A percentile compares a stretch with the other conserved stretches of the same genome.
Conservation (phyloP, 2,888 invertebrate genomes). For the Apotomis betuletana region DNA sequence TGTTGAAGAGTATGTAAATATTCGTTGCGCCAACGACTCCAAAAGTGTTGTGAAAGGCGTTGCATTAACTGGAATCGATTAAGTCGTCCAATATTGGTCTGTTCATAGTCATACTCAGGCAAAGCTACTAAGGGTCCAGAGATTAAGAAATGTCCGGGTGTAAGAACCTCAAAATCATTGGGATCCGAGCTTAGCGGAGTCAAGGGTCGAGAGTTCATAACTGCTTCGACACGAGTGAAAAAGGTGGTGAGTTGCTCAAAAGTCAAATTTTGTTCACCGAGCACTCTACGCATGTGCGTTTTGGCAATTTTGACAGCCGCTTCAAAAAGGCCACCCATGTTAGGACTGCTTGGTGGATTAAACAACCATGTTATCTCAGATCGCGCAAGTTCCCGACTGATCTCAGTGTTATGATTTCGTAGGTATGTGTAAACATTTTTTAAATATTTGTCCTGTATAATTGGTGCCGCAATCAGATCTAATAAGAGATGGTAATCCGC, state of each 20-base stretch:
- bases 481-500: background rate
- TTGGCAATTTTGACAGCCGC: constrained; percentile 23
- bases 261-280: constrained; percentile 12
- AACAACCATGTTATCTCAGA: background rate
- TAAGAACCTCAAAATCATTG: constrained; percentile 30
- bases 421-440: background rate
- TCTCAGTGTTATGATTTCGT: background rate
- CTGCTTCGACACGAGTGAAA: no score
- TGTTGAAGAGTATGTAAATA: constrained; percentile 2
- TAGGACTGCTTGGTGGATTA: background rate
- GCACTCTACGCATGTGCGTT: constrained; percentile 1
- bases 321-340: constrained; percentile 19
- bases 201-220: no score
- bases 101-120: constrained; percentile 13
- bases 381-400: background rate
- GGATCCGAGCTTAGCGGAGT: no score
- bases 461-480: constrained; percentile 10
- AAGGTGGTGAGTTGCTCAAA: no score
- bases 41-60: constrained; percentile 8
- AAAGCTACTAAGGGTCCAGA: constrained; percentile 28
- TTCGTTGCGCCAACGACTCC: background rate
- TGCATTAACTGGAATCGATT: constrained; percentile 29
- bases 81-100: background rate
- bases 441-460: constrained; percentile 6
- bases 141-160: constrained; percentile 31